phyloP scores from a whole-genome alignment of 2,113 vertebrate genomes.

The Clarias batrachus region DNA sequence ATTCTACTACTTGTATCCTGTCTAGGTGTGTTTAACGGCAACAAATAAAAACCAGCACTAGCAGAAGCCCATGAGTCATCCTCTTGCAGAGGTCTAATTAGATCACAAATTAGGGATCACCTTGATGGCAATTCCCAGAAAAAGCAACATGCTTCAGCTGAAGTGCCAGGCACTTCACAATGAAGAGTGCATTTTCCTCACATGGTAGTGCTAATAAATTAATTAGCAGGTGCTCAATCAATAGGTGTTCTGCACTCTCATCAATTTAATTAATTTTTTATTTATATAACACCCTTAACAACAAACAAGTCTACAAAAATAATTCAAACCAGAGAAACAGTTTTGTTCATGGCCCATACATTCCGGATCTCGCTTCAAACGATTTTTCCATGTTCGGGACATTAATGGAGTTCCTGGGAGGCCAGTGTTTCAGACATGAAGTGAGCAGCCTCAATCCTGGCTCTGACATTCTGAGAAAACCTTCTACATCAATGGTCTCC shows the following conservation, averaged over 20 bases:
- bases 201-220: background rate
- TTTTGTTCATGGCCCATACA: no score
- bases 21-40: conserved; percentile 3
- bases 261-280: background rate
- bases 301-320: background rate
- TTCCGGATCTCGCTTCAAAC: no score
- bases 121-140: conserved; percentile 32
- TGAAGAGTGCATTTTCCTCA: background rate
- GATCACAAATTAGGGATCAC: conserved; percentile 17
- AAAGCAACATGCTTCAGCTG: conserved; percentile 12
- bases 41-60: conserved; percentile 12
- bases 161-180: background rate
- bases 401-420: no score
- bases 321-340: background rate
- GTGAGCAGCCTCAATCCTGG: no score
- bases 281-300: background rate
- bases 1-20: background rate
- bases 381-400: no score
- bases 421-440: no score
- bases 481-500: no score
- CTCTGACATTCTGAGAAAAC: no score
- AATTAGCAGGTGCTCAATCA: background rate
- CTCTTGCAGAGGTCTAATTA: background rate
- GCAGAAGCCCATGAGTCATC: background rate
- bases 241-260: background rate